These are phyloP conservation scores for Empis livida DNA, from an alignment of 2,888 invertebrate species.

Conservation along the genomic window DNA sequence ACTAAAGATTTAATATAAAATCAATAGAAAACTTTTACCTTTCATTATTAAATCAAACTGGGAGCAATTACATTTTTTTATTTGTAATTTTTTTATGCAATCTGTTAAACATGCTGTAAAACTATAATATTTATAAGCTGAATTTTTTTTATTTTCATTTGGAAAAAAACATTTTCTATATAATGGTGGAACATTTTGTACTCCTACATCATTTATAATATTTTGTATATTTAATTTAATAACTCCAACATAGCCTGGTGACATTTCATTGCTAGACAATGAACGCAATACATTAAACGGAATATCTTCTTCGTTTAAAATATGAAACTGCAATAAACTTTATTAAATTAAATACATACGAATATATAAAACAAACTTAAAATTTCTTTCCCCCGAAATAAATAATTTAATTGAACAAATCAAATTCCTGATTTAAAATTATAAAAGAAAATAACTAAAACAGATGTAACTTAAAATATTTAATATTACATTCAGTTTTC, in stretches of 20 bases:
- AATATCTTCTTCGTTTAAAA: conserved; percentile 30
- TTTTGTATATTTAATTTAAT: conserved; percentile 20
- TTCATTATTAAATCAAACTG: conserved; percentile 51
- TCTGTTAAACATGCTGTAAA: conserved; percentile 57
- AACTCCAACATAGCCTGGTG: too few relatives aligned
- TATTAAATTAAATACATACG: background rate
- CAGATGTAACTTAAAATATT: too few relatives aligned
- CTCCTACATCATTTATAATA: conserved; percentile 52
- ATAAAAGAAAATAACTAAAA: too few relatives aligned
- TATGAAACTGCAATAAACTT: conserved; percentile 14
- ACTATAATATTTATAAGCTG: conserved; percentile 51
- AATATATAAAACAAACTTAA: too few relatives aligned
- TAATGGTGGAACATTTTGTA: conserved; percentile 41
- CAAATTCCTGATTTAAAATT: too few relatives aligned
- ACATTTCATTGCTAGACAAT: too few relatives aligned
- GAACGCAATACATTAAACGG: conserved; percentile 19
- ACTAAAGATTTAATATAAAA: too few relatives aligned
- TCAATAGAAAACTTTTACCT: conserved; percentile 26
- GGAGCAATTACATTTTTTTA: conserved; percentile 48
- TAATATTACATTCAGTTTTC: too few relatives aligned
- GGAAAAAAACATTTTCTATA: conserved; percentile 59
- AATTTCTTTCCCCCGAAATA: too few relatives aligned
- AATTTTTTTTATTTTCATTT: conserved; percentile 43
- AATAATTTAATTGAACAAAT: too few relatives aligned
- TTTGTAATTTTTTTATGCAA: conserved; percentile 49